Percentiles rank a stretch among this genome's conserved stretches.
These are phyloP conservation scores for Anabas testudineus DNA, from an alignment of 2,797 vertebrate genomes.

Conservation along the genomic window DNA sequence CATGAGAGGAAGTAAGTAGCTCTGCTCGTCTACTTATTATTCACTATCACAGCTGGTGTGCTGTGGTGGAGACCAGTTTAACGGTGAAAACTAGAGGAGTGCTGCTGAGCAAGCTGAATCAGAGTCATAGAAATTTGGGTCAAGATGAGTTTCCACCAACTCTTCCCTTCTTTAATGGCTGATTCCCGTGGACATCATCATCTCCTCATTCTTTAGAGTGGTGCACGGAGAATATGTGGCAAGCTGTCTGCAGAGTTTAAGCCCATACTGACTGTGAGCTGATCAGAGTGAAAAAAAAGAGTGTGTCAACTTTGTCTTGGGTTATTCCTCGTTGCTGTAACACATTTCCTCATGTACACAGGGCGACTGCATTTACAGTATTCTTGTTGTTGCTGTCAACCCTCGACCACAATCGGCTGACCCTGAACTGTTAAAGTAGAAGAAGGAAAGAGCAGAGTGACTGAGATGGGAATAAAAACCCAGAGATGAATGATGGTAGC, in stretches of 20 bases:
- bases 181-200: slow-evolving; percentile 41
- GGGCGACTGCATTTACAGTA: slow-evolving; percentile 36
- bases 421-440: slow-evolving; percentile 49
- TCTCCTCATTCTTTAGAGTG: slow-evolving; percentile 32
- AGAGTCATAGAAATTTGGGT: slow-evolving; percentile 56
- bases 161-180: slow-evolving; percentile 31
- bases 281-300: slow-evolving; percentile 51
- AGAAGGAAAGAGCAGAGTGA: slow-evolving; percentile 12
- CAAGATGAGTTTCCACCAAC: slow-evolving; percentile 49
- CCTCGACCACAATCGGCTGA: slow-evolving; percentile 45
- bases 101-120: slow-evolving; percentile 45
- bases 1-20: slow-evolving; percentile 6
- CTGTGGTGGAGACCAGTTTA: slow-evolving; percentile 27
- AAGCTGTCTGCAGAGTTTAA: slow-evolving; percentile 32
- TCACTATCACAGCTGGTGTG: slow-evolving; percentile 35
- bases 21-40: slow-evolving; percentile 29
- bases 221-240: slow-evolving; percentile 15
- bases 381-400: slow-evolving; percentile 47
- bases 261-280: slow-evolving; percentile 25
- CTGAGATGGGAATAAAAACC: slow-evolving; percentile 27
- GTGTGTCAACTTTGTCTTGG: slow-evolving; percentile 50
- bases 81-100: slow-evolving; percentile 21
- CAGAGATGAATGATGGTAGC: slow-evolving; percentile 35
- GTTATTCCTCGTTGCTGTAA: slow-evolving; percentile 47
- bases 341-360: slow-evolving; percentile 36